Conservation (phyloP, 2,888 invertebrate species). For the Agrotis clavis region DNA sequence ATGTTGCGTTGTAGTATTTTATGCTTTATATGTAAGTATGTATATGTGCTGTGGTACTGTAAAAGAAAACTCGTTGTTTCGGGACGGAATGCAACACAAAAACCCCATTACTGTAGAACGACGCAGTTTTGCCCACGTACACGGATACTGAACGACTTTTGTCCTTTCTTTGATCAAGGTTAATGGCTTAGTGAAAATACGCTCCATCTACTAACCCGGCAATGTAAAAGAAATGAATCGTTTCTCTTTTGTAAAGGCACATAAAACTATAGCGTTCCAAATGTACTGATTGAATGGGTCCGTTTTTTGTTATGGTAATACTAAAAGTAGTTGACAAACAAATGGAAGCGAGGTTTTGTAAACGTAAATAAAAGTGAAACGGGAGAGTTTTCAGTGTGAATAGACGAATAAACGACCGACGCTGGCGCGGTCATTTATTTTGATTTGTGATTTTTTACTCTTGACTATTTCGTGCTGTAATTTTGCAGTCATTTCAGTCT, state of each 20-base stretch:
- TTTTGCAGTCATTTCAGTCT: slow-evolving; percentile 19
- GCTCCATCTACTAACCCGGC: slow-evolving; percentile 68
- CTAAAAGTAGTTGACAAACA: slow-evolving; percentile 53
- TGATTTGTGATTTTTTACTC: slow-evolving; percentile 50
- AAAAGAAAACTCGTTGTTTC: slow-evolving; percentile 43
- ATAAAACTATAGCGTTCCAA: slow-evolving; percentile 44
- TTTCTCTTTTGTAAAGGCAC: slow-evolving; percentile 26
- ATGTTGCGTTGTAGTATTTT: slow-evolving; percentile 36
- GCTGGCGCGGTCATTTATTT: slow-evolving; percentile 40
- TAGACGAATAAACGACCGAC: slow-evolving; percentile 49
- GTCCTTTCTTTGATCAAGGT: slow-evolving; percentile 76
- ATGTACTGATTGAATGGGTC: slow-evolving; percentile 39
- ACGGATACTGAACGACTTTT: slow-evolving; percentile 61
- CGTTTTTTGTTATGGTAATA: slow-evolving; percentile 28
- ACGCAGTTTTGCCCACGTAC: slow-evolving; percentile 64
- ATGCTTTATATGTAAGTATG: slow-evolving; percentile 25
- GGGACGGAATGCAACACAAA: slow-evolving; percentile 71
- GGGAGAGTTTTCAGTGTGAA: slow-evolving; percentile 35
- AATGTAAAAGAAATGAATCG: slow-evolving; percentile 55
- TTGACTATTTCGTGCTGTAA: slow-evolving; percentile 23
- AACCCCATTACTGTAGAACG: slow-evolving; percentile 70
- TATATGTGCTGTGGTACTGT: slow-evolving; percentile 24
- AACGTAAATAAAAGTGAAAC: slow-evolving; percentile 44
- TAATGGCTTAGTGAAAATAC: slow-evolving; percentile 73
- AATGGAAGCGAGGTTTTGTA: slow-evolving; percentile 45